Evolutionary conservation across 2,888 invertebrate species (phyloP), one percentile per base, ranked within the genome.

Genomic region (Himalopsyche kuldschensis): DNA sequence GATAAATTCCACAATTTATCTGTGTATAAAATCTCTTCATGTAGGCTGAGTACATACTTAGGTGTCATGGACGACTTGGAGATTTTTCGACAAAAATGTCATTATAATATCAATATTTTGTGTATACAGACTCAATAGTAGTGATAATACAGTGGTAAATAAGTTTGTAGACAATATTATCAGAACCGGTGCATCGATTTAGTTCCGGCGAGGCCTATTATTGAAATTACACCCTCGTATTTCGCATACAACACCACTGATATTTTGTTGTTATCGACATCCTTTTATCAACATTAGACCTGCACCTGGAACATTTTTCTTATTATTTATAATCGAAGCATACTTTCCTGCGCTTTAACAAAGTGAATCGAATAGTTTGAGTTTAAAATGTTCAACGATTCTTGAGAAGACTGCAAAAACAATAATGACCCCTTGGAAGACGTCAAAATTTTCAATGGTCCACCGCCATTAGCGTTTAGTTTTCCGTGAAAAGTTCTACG

Each of bases 1-100:
- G 89, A 89, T 91, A 90, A 91, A 91, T 92, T 91, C 90, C 90
- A 88, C 90, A 79, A 90, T 91, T 92, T 92, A 92, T 92, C 92
- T 91, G 90, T 90, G 91, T 90, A 91, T 90, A 91, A 90, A 90
- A 92, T 92, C 92, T 91, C 89, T 89, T 89, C 69, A 27, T 27
- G 24, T 24, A 27, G 27, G 69, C 55, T 55, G 55, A 55, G 69
- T 27, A 69, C 30, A 69, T 69, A 69, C 69, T 69, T 69, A 69
- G 92, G 92, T 90, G 92, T 69, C 69, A 69, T 69, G 69, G 69
- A 69, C 30, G 69, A 30, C 11, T 24, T 0, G 48, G 48, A 17
- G 20, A 63, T 63, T 63, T 69, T 30, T 69, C 11, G 69, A 69
- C 69, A 69, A 69, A 69, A 69, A 69, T 69, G 69, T 69, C 69